Base-by-base conservation (phyloP, 2,797 vertebrate species). In the Lates japonicus region DNA sequence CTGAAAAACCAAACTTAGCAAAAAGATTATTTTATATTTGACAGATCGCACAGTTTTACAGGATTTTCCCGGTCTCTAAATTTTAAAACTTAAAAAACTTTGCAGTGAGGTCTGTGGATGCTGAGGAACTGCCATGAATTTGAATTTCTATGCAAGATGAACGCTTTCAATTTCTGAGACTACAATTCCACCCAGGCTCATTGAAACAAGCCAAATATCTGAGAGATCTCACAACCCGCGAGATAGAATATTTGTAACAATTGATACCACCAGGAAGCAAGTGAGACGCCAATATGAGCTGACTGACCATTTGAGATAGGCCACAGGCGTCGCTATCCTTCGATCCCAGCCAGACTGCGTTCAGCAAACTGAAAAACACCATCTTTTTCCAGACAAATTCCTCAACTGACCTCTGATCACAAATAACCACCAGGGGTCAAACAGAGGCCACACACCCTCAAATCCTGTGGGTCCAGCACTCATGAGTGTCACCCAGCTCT, bases 351-450 rank as follows among this genome's bases (percentile, higher is more conserved):
- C 22, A 61, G 10, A 59, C 35, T 12, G 13, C 14, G 20, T 58
- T 69, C 39, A 35, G n/a, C 1, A 70, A 69, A 39, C 20, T 2
- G 13, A n/a, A 60, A 39, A 51, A 57, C 13, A 39, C 42, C 17
- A 37, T 29, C n/a, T 25, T 46, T 52, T 16, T 33, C 17, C 19
- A n/a, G n/a, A 62, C 11, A 3, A 64, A 74, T 74, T 73, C 39
- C 29, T 59, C 3, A 51, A 7, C 6, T 63, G 76, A 76, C 33
- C 58, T 69, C 17, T 58, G 55, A 51, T 64, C 25, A 70, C 58
- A 65, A 74, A 80, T 48, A 61, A 54, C n/a, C n/a, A 65, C 19
- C 20, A 17, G 31, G 4, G 49, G 33, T 74, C 67, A 55, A 3
- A 64, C 22, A 63, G 20, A 60, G 66, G 51, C 6, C n/a, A n/a